Conservation (phyloP, 2,797 vertebrate genomes). For the Columba guinea region DNA sequence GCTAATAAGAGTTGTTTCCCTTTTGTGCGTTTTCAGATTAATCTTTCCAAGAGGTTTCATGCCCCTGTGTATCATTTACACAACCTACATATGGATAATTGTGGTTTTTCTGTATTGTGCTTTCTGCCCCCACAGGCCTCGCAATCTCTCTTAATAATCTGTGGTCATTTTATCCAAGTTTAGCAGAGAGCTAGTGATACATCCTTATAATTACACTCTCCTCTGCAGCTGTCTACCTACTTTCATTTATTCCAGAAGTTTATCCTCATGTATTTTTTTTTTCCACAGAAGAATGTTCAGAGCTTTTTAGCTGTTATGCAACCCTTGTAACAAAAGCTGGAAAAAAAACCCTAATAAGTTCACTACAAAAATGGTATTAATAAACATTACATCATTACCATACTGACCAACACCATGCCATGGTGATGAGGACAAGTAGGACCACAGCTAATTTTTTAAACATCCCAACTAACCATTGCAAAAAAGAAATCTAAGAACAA, state of each 20-base stretch:
- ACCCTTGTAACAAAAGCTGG: neutral
- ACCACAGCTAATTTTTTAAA: neutral
- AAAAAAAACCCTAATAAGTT: neutral
- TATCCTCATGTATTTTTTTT: neutral
- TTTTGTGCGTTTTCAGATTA: constrained; percentile 5
- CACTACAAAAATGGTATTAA: neutral
- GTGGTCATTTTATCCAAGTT: neutral
- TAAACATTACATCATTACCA: neutral
- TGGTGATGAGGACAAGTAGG: neutral
- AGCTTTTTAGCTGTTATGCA: neutral
- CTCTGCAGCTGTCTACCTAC: neutral
- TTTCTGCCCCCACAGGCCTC: neutral
- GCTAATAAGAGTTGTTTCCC: neutral
- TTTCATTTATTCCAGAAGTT: neutral
- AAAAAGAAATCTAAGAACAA: neutral
- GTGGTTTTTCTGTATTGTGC: neutral
- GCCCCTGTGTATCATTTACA: constrained; percentile 24
- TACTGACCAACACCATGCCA: neutral
- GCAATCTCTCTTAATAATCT: neutral
- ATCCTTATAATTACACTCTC: neutral
- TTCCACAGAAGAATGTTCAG: neutral
- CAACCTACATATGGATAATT: neutral
- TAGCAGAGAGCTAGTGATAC: neutral
- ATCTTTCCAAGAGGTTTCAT: neutral
- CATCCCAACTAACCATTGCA: neutral